A percentile compares a stretch with the other conserved stretches of the same genome.
Conservation (phyloP, 2,797 vertebrate species). For the Rhinophrynus dorsalis region DNA sequence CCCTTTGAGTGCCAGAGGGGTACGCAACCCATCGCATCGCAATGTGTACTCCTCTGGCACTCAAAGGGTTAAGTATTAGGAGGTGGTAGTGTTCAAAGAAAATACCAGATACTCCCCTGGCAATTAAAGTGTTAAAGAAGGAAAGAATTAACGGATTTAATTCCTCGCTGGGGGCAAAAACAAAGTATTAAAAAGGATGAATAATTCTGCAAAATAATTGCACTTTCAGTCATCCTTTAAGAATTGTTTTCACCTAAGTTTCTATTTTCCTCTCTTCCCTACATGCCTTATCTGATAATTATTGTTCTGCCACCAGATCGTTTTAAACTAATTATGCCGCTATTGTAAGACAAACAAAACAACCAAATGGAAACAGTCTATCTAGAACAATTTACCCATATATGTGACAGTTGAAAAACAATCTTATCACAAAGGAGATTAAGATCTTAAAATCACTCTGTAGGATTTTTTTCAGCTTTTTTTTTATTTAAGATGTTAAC, state of each 20-base stretch:
- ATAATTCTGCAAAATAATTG: background rate
- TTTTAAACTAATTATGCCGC: slow-evolving; percentile 26
- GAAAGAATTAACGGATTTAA: no score
- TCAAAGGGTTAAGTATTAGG: no score
- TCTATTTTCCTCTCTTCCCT: background rate
- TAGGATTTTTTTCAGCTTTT: background rate
- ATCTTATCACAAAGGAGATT: background rate
- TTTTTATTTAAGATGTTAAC: no score
- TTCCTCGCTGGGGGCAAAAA: no score
- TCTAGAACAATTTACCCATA: slow-evolving; percentile 1
- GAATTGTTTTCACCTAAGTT: background rate
- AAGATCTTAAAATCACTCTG: background rate
- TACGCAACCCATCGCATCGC: no score
- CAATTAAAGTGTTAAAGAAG: no score
- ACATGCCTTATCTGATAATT: slow-evolving; percentile 29
- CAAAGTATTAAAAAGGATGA: no score
- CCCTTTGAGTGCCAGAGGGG: no score
- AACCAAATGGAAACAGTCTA: slow-evolving; percentile 1
- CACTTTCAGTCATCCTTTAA: background rate
- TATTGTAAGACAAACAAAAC: slow-evolving; percentile 30
- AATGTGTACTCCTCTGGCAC: no score
- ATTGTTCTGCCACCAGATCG: slow-evolving; percentile 9
- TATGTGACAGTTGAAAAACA: slow-evolving; percentile 7
- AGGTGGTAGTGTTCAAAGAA: no score
- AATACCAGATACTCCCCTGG: no score